Evolutionary conservation across 2,888 invertebrate genomes (phyloP).

Genomic region (Cerceris ruficornis): DNA sequence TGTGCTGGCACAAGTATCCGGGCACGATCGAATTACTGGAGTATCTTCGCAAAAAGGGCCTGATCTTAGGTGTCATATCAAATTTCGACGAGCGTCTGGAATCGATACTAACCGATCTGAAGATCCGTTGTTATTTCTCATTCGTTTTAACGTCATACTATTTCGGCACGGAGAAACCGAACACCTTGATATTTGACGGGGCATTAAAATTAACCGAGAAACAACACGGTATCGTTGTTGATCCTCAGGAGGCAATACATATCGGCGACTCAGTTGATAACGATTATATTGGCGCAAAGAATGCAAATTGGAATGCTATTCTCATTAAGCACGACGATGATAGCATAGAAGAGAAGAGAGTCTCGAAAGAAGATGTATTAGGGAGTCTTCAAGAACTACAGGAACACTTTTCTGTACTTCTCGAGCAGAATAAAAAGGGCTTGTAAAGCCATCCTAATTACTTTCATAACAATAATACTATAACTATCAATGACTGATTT

Average conservation of each 20-base stretch:
- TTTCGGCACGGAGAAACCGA: constrained; percentile 89
- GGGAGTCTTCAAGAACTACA: constrained; percentile 70
- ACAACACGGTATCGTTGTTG: constrained; percentile 73
- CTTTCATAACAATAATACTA: neutral
- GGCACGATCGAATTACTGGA: constrained; percentile 87
- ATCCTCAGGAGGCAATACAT: constrained; percentile 88
- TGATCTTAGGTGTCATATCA: constrained; percentile 90
- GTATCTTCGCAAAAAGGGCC: constrained; percentile 82
- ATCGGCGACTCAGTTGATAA: constrained; percentile 90
- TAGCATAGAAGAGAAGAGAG: constrained; percentile 32
- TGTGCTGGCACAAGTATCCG: constrained; percentile 88
- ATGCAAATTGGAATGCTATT: constrained; percentile 89
- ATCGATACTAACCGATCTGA: constrained; percentile 86
- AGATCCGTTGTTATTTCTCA: constrained; percentile 88
- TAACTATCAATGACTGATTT: neutral
- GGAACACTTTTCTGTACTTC: constrained; percentile 55
- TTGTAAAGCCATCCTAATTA: neutral
- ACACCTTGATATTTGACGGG: constrained; percentile 86
- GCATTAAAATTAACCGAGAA: constrained; percentile 83
- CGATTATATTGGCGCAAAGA: constrained; percentile 90
- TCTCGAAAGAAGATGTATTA: constrained; percentile 61
- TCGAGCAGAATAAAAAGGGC: neutral
- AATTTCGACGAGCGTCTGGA: constrained; percentile 94
- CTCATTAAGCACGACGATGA: constrained; percentile 74
- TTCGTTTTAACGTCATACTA: constrained; percentile 92